These are phyloP conservation scores for Agonopterix alstromeriana DNA, from an alignment of 2,888 invertebrate species.

Conservation along the genomic window DNA sequence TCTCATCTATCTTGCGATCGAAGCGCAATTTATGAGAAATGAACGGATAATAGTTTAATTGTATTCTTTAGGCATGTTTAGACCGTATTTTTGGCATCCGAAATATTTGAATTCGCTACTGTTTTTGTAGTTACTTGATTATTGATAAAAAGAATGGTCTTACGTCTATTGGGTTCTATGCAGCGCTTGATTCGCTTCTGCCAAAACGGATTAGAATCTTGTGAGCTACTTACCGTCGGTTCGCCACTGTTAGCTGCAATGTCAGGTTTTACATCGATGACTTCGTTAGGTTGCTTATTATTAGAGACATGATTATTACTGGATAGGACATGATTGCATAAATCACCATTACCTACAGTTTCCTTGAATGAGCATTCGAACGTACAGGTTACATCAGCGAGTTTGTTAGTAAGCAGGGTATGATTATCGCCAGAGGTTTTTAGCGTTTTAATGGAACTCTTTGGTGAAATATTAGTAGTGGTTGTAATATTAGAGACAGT, in stretches of 20 bases:
- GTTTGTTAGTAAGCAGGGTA: constrained; percentile 41
- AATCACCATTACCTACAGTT: constrained; percentile 30
- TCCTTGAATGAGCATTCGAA: constrained; percentile 36
- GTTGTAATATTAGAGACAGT: constrained; percentile 75
- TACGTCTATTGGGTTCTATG: constrained; percentile 65
- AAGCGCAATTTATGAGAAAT: constrained; percentile 55
- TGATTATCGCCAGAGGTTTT: constrained; percentile 37
- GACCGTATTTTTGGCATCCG: constrained; percentile 23
- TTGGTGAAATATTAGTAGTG: constrained; percentile 72
- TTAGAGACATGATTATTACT: constrained; percentile 26
- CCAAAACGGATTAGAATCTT: constrained; percentile 69
- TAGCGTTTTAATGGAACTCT: constrained; percentile 69
- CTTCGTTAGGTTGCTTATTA: constrained; percentile 28
- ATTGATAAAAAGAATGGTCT: constrained; percentile 70
- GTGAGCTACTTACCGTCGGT: constrained; percentile 55
- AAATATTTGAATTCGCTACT: constrained; percentile 30
- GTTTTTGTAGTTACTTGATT: constrained; percentile 57
- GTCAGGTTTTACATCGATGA: constrained; percentile 29
- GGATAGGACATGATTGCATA: constrained; percentile 27
- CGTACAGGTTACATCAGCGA: constrained; percentile 42
- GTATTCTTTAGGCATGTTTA: constrained; percentile 19
- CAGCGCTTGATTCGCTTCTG: constrained; percentile 58
- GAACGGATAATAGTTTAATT: background rate
- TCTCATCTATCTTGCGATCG: constrained; percentile 56
- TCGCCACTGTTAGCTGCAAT: constrained; percentile 38